Base-by-base conservation (phyloP, 2,888 invertebrate species). In the Callyntrura sp. region DNA sequence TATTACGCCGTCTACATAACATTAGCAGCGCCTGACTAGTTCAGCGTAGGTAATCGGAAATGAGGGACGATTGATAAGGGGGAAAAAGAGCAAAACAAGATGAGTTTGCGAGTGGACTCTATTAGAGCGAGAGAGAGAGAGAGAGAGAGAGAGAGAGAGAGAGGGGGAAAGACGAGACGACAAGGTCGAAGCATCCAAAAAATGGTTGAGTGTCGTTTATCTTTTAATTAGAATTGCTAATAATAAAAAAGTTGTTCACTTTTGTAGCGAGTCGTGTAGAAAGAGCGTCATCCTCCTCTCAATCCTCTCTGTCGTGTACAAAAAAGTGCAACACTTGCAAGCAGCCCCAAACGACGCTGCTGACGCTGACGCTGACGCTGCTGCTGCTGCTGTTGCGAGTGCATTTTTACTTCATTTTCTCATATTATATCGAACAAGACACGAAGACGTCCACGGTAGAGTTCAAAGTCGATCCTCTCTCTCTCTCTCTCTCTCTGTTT, bases 171-270 rank as follows among this genome's bases (percentile, higher is more conserved):
- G 35, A 35, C 6, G 35, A 35, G 35, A 35, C 35, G 35, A 35
- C 35, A 35, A 35, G 35, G 35, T 35, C 35, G 35, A 35, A 35
- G 35, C 35, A 35, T 35, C 35, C 35, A 35, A 57, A 62, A 28
- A 25, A 28, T 60, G 0, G 62, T 25, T 62, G 17, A n/a, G 6
- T 62, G 23, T 35, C 23, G 23, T 14, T 62, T 23, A 62, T 62
- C 62, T 28, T 14, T 25, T 62, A 62, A 62, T 62, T 62, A 62
- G 62, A 62, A 25, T 62, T 62, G 62, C 62, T 62, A 62, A 62
- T 62, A 62, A 62, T 25, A 62, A 8, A 23, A n/a, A 60, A 17
- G 57, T 0, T 9, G 8, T 62, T 25, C 60, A 62, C 60, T 62
- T 62, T 62, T 62, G 35, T 35, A 35, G 35, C 35, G 6, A 35